These are phyloP conservation scores for Lagocephalus sceleratus DNA, from an alignment of 2,797 vertebrate genomes.

Conservation along the genomic window DNA sequence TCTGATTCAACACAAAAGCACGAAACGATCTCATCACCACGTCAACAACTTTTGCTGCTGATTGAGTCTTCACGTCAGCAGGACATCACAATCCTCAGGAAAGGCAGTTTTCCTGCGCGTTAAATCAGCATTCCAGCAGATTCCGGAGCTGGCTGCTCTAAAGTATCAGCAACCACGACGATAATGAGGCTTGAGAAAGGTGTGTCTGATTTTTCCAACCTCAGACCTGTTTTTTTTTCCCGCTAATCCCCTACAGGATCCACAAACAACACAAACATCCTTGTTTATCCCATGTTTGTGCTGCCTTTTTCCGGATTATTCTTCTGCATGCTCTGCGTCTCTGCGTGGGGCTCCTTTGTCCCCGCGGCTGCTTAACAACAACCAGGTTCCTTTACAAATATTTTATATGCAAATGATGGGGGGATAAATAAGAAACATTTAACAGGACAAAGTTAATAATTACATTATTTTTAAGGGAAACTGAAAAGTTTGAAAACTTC, in stretches of 20 bases:
- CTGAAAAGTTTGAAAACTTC: no score
- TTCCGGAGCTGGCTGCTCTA: no score
- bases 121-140: no score
- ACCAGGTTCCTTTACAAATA: not conserved
- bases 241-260: slow-evolving; percentile 15
- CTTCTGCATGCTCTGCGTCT: slow-evolving; percentile 12
- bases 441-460: no score
- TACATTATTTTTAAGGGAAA: no score
- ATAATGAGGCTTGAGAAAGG: not conserved
- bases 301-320: slow-evolving; percentile 28
- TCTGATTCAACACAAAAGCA: no score
- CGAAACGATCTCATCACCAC: no score
- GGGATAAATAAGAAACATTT: slow-evolving; percentile 9
- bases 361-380: slow-evolving; percentile 18
- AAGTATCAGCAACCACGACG: no score
- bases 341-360: slow-evolving; percentile 15
- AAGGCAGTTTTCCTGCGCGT: no score
- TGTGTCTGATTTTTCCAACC: not conserved
- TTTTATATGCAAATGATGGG: slow-evolving; percentile 32
- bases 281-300: slow-evolving; percentile 16
- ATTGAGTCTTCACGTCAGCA: no score
- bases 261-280: slow-evolving; percentile 7
- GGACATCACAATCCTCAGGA: no score
- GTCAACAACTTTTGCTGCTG: no score
- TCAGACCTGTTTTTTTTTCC: slow-evolving; percentile 1